These are phyloP conservation scores for Oreochromis niloticus DNA, from an alignment of 2,113 vertebrate genomes.

Conservation along the genomic window DNA sequence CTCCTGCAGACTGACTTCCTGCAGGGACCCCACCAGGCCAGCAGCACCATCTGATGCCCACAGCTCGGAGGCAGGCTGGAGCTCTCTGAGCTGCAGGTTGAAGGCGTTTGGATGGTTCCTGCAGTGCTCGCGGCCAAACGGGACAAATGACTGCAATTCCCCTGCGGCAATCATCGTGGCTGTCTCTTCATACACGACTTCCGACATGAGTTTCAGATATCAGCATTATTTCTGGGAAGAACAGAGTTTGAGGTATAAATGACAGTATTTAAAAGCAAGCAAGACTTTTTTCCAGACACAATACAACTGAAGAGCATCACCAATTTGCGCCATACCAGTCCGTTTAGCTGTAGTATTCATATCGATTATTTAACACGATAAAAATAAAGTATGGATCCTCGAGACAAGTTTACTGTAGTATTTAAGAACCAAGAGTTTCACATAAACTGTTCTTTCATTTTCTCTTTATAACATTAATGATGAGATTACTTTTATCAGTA, in stretches of 20 bases:
- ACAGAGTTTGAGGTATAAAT: not conserved
- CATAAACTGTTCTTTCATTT: not conserved
- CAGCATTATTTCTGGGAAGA: constrained; percentile 93
- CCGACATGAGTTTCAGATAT: constrained; percentile 99
- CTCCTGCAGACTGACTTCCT: constrained; percentile 93
- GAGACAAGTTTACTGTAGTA: not conserved
- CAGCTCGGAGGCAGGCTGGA: constrained; percentile 93
- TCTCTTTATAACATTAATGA: not conserved
- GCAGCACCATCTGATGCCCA: constrained; percentile 94
- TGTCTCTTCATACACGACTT: constrained; percentile 96
- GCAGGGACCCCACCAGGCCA: constrained; percentile 90
- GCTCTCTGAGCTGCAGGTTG: constrained; percentile 92
- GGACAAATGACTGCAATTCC: constrained; percentile 98
- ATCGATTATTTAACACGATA: not conserved
- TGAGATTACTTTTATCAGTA: not conserved
- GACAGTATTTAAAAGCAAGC: not conserved
- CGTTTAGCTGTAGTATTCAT: not conserved
- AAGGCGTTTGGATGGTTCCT: constrained; percentile 93
- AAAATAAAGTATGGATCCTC: not conserved
- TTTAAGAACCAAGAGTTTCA: not conserved
- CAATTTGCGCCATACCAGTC: not conserved
- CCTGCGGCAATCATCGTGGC: constrained; percentile 98
- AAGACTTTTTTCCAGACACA: not conserved
- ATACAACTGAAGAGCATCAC: not conserved
- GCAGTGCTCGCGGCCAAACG: constrained; percentile 94